Percentiles rank a stretch among this genome's conserved stretches.
These are phyloP conservation scores for Zele albiditarsus DNA, from an alignment of 2,888 invertebrate genomes.

Conservation along the genomic window DNA sequence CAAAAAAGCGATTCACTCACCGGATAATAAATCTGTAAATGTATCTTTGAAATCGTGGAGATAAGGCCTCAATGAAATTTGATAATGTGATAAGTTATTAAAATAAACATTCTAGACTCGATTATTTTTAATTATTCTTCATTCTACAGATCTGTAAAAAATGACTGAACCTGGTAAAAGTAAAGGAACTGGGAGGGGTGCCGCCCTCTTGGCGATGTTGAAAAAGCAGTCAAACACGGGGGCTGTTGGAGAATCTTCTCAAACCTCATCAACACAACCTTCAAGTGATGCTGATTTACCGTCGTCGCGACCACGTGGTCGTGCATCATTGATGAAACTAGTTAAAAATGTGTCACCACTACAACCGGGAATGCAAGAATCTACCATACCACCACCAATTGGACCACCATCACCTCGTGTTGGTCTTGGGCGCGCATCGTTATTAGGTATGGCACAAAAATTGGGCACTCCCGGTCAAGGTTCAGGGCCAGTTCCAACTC, in stretches of 20 bases:
- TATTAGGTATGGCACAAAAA: constrained; percentile 31
- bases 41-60: no score
- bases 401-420: background rate
- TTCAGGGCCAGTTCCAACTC: constrained; percentile 14
- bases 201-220: constrained; percentile 25
- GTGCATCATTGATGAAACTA: constrained; percentile 12
- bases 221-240: background rate
- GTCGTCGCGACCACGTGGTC: background rate
- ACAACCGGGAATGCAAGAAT: background rate
- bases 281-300: background rate
- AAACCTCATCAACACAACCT: background rate
- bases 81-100: no score
- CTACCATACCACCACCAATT: background rate
- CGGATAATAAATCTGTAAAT: no score
- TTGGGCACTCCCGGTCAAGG: constrained; percentile 24
- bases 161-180: constrained; percentile 27
- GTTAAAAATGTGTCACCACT: background rate
- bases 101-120: no score
- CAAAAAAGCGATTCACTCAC: no score
- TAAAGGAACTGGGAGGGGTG: constrained; percentile 12
- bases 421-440: constrained; percentile 38
- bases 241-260: background rate
- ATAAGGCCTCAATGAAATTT: no score
- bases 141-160: background rate
- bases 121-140: background rate